phyloP scores from a whole-genome alignment of 35 echinoderm and acorn worm genomes.

The Strongylocentrotus purpuratus region DNA sequence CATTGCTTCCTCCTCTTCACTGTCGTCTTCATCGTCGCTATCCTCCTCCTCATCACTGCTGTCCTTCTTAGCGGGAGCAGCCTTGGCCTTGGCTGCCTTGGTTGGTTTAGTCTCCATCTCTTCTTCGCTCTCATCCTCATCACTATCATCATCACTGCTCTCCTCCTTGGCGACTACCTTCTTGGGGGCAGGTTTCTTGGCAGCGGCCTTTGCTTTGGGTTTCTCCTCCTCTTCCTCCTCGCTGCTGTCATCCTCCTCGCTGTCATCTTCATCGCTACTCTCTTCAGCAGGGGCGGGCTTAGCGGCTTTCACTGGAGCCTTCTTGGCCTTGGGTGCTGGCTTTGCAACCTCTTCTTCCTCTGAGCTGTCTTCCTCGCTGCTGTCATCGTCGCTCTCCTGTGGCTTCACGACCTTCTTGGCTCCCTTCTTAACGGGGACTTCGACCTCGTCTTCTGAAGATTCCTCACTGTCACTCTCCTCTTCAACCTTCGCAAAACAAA shows the following conservation, averaged over 20 bases:
- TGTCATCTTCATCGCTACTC: constrained; percentile 39
- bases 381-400: constrained; percentile 35
- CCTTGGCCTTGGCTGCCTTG: constrained; percentile 40
- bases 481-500: background rate
- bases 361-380: constrained; percentile 46
- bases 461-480: constrained; percentile 34
- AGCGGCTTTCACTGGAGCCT: constrained; percentile 22
- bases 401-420: constrained; percentile 45
- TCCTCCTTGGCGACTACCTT: background rate
- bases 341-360: constrained; percentile 50
- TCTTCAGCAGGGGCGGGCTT: constrained; percentile 1
- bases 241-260: background rate
- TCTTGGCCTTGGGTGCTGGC: constrained; percentile 38
- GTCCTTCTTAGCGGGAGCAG: background rate
- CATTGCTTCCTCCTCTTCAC: constrained; percentile 18
- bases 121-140: constrained; percentile 50
- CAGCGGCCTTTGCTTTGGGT: background rate
- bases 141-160: constrained; percentile 35
- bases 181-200: background rate
- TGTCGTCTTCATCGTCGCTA: constrained; percentile 36
- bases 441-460: background rate
- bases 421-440: constrained; percentile 38
- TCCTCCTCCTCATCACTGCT: constrained; percentile 45
- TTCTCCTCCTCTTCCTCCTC: constrained; percentile 44
- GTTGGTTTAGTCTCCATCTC: constrained; percentile 30